Evolutionary conservation across 1,140 invertebrate species (phyloP).

Genomic region (Drosophila arizonae): DNA sequence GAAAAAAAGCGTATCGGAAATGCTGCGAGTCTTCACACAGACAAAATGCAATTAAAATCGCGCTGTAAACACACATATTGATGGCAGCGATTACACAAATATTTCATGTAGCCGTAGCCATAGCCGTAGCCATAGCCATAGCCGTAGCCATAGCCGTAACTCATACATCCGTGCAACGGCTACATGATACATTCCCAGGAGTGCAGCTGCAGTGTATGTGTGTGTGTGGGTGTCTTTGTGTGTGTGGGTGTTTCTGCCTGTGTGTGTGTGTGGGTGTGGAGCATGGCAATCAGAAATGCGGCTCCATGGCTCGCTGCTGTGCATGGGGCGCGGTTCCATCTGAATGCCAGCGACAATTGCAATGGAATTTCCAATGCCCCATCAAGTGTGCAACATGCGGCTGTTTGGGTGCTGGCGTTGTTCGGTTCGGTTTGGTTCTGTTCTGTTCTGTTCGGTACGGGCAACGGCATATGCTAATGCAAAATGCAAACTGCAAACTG

Average conservation of each 20-base stretch:
- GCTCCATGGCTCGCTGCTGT: not conserved
- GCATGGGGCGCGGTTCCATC: conserved; percentile 36
- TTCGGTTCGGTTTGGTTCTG: too few species aligned
- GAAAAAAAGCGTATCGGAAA: conserved; percentile 24
- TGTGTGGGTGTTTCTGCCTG: conserved; percentile 6
- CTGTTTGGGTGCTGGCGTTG: not conserved
- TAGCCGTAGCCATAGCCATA: not conserved
- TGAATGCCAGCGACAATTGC: conserved; percentile 42
- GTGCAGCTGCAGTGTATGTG: not conserved
- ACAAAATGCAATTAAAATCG: conserved; percentile 55
- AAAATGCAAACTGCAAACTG: not conserved
- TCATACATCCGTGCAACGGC: not conserved
- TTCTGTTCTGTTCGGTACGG: too few species aligned
- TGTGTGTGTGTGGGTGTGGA: not conserved
- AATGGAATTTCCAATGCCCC: conserved; percentile 40
- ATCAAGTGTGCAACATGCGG: conserved; percentile 20
- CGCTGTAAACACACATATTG: conserved; percentile 45
- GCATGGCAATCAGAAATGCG: conserved; percentile 39
- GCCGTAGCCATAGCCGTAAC: conserved; percentile 6
- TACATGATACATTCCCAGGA: conserved; percentile 6
- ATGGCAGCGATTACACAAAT: conserved; percentile 52
- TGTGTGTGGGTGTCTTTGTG: not conserved
- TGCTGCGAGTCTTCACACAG: conserved; percentile 27
- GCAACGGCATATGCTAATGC: not conserved
- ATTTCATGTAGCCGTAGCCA: conserved; percentile 31